phyloP scores from a whole-genome alignment of 2,113 vertebrate genomes.

The Epinephelus cyanopodus region DNA sequence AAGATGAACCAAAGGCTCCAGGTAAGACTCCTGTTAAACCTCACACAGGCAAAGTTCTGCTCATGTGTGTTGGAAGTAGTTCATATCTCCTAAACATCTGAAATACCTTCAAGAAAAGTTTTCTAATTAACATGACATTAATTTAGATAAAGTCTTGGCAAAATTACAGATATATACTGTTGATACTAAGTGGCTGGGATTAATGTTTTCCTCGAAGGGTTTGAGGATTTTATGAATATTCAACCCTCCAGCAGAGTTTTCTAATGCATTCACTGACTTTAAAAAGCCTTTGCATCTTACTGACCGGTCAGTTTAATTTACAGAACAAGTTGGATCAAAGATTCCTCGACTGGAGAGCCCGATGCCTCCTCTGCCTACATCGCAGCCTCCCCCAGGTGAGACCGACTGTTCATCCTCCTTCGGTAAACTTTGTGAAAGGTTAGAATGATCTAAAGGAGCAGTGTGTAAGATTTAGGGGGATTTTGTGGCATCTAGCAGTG shows the following conservation, averaged over 20 bases:
- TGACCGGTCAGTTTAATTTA: conserved; percentile 57
- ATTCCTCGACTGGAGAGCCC: conserved; percentile 93
- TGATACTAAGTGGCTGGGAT: background rate
- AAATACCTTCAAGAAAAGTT: conserved; percentile 9
- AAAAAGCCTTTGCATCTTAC: background rate
- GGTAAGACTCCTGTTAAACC: conserved; percentile 80
- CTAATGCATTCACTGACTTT: background rate
- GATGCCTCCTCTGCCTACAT: conserved; percentile 92
- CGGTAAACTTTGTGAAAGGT: background rate
- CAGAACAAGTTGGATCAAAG: conserved; percentile 94
- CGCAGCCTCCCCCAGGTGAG: conserved; percentile 92
- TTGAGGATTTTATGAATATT: background rate
- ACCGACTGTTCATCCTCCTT: conserved; percentile 13
- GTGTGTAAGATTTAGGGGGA: no score
- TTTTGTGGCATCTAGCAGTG: no score
- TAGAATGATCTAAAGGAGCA: background rate
- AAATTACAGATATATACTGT: background rate
- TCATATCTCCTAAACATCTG: background rate
- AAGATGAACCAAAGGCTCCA: conserved; percentile 93
- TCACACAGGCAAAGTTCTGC: background rate
- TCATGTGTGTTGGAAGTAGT: background rate
- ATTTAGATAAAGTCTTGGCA: background rate
- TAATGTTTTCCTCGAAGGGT: conserved; percentile 1
- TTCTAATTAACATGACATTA: background rate
- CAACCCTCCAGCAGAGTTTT: background rate